phyloP scores from a whole-genome alignment of 2,113 vertebrate genomes.

The Hippocampus comes region DNA sequence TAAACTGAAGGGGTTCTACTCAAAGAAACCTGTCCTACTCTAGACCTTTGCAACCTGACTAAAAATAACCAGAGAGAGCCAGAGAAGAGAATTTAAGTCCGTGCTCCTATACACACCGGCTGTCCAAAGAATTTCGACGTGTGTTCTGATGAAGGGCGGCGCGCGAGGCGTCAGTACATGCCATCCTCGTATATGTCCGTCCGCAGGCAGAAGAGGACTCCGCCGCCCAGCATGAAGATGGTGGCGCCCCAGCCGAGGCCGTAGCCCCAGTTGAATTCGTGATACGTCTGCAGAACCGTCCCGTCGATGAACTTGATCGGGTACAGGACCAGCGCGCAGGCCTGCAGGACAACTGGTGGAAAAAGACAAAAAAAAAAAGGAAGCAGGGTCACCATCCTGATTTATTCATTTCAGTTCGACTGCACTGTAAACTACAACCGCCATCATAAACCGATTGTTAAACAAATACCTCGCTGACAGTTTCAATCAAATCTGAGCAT shows the following conservation, averaged over 20 bases:
- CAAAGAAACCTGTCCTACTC: constrained; percentile 46
- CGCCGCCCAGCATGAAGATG: constrained; percentile 81
- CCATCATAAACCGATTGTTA: too few species aligned
- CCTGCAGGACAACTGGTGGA: constrained; percentile 75
- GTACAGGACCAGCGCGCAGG: constrained; percentile 79
- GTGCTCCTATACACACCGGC: not conserved
- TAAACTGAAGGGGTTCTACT: constrained; percentile 17
- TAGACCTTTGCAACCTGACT: constrained; percentile 46
- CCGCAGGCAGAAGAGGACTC: constrained; percentile 79
- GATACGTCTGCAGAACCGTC: constrained; percentile 75
- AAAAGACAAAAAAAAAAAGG: constrained; percentile 3
- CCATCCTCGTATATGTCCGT: constrained; percentile 76
- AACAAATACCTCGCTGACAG: too few species aligned
- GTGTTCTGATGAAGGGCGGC: not conserved
- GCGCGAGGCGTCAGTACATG: constrained; percentile 60
- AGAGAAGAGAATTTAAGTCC: constrained; percentile 10
- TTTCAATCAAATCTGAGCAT: too few species aligned
- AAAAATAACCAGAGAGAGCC: constrained; percentile 56
- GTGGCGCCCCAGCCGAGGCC: constrained; percentile 81
- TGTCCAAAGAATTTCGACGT: not conserved
- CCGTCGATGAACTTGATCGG: constrained; percentile 82
- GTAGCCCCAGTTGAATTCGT: constrained; percentile 85
- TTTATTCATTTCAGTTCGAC: too few species aligned
- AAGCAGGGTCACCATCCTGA: too few species aligned
- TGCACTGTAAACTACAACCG: too few species aligned